Base-by-base conservation (phyloP, 2,888 invertebrate species). In the Drosophila tanythrix region DNA sequence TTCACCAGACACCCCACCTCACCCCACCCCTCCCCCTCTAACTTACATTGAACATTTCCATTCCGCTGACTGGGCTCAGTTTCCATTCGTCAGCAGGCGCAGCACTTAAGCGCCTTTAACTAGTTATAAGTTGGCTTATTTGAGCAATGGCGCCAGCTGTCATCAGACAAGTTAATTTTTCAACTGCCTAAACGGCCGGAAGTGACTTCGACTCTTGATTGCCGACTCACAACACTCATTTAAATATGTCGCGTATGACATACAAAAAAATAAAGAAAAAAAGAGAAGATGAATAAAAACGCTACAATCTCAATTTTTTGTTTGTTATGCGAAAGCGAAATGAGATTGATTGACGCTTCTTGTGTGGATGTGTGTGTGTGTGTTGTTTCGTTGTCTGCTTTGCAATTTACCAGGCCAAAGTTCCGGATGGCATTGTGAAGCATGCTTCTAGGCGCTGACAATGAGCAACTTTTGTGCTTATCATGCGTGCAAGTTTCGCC, bases 151-250 rank as follows among this genome's bases (percentile, higher is more conserved):
- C 90, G 89, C 89, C 85, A 85, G 76, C 81, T 71, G 87, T 71
- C 82, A 79, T 82, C 67, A 75, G 84, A 68, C 84, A 90, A 90
- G 90, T 82, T 88, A 74, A 90, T 90, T 90, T 87, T 88, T 89
- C 90, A 89, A 82, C 75, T 74, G 90, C 80, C 88, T 84, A 90
- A 90, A 71, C 85, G 79, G 64, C 58, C 82, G 90, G 80, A 90
- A 89, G 76, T 77, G 67, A 70, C 55, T 56, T 7, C 61, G 46
- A 46, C n/a, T 29, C n/a, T 38, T 40, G 27, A 38, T 31, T 46
- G 25, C 29, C 69, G 66, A 27, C 31, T 52, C 46, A 52, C 66
- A 62, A 65, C 72, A 58, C 81, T 71, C 87, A 90, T 90, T 89
- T 84, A 82, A 90, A 87, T 87, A 90, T 90, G 90, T 87, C 82